Base-by-base conservation (phyloP, 2,888 invertebrate genomes). In the Eugnorisma glareosa region DNA sequence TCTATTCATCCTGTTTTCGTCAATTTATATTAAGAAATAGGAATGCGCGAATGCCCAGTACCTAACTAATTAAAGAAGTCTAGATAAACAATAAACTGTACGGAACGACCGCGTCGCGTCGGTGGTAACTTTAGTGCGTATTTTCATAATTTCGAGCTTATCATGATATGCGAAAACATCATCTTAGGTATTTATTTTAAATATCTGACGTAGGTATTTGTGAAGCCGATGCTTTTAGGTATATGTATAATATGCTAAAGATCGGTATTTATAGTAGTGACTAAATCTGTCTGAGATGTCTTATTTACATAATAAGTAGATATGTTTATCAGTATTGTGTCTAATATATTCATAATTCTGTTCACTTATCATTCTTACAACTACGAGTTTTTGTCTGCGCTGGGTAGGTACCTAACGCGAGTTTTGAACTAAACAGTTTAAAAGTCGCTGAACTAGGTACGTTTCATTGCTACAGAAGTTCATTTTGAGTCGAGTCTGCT, bases 371-470 rank as follows among this genome's bases (percentile, higher is more conserved):
- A 45, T 54, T 40, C 15, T 40, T 51, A n/a, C 78, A 31, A 40
- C 43, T 35, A 15, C n/a, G 1, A 40, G 21, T 51, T 43, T 54
- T 59, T 59, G 35, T 59, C 48, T 37, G 59, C 45, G 37, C 57
- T 37, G 13, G 37, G n/a, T 43, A 24, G n/a, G n/a, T n/a, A n/a
- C n/a, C n/a, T n/a, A n/a, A n/a, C n/a, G n/a, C n/a, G n/a, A 61
- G 51, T 76, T 84, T 64, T n/a, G n/a, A n/a, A n/a, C n/a, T n/a
- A n/a, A n/a, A n/a, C n/a, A 77, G 69, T 67, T 84, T 40, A 69
- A 64, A 67, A 59, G 73, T 84, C 73, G 67, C 77, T 83, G 81
- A 80, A 73, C 80, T 70, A 31, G 21, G 45, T 73, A 31, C n/a
- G 45, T 73, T 66, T 83, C 73, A 61, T 73, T 66, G 64, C 40